Evolutionary conservation across 2,888 invertebrate genomes (phyloP).

Genomic region (Aleiodes alternator): DNA sequence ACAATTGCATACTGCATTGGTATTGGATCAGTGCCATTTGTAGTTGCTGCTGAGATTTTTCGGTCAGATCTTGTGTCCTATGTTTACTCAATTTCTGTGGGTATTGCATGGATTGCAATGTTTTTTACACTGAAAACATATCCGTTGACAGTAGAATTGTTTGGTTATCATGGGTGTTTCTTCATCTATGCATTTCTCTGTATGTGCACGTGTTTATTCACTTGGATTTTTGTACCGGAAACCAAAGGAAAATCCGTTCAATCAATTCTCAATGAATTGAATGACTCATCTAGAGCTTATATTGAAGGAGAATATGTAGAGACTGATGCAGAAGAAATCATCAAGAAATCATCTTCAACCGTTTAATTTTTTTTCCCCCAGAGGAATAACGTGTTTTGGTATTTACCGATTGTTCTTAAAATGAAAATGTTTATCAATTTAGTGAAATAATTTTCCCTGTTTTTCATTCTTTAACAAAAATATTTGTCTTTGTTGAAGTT

Average conservation of each 20-base stretch:
- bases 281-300: no score
- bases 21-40: slow-evolving; percentile 77
- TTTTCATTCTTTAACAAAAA: no score
- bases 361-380: no score
- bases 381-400: no score
- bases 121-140: slow-evolving; percentile 68
- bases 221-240: slow-evolving; percentile 65
- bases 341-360: no score
- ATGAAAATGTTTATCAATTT: no score
- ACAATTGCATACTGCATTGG: slow-evolving; percentile 78
- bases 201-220: slow-evolving; percentile 60
- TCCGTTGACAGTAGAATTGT: slow-evolving; percentile 51
- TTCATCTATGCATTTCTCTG: slow-evolving; percentile 64
- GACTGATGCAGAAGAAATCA: no score
- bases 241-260: slow-evolving; percentile 63
- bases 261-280: no score
- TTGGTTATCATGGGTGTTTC: slow-evolving; percentile 64
- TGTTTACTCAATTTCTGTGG: slow-evolving; percentile 60
- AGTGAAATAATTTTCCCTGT: no score
- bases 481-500: no score
- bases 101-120: slow-evolving; percentile 63
- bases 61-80: slow-evolving; percentile 62
- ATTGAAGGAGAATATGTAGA: no score
- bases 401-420: no score
- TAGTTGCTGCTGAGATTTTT: slow-evolving; percentile 77